phyloP scores from a whole-genome alignment of 1,140 invertebrate genomes.

The Nautilus pompilius region DNA sequence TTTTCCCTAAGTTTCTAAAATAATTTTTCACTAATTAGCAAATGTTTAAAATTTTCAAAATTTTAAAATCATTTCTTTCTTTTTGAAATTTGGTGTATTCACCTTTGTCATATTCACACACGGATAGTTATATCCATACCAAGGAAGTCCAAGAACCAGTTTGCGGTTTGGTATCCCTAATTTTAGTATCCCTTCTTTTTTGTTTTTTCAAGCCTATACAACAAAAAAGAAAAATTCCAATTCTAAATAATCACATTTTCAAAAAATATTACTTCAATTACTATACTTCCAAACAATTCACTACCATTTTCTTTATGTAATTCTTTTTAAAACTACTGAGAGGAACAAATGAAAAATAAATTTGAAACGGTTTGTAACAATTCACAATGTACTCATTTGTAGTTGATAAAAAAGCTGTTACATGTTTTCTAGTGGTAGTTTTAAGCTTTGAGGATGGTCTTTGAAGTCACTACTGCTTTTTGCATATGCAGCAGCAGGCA shows the following conservation, averaged over 20 bases:
- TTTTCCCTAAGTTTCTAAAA: not conserved
- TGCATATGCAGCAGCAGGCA: too few relatives aligned
- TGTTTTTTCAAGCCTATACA: slow-evolving; percentile 71
- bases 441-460: too few relatives aligned
- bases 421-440: too few relatives aligned
- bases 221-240: not conserved
- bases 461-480: too few relatives aligned
- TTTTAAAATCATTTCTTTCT: not conserved
- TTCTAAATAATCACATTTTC: not conserved
- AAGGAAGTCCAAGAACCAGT: slow-evolving; percentile 88
- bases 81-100: slow-evolving; percentile 5
- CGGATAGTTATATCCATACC: slow-evolving; percentile 70
- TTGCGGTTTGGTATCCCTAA: slow-evolving; percentile 79
- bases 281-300: not conserved
- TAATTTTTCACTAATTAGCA: not conserved
- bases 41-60: not conserved
- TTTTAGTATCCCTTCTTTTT: too few relatives aligned
- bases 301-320: not conserved
- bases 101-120: slow-evolving; percentile 44
- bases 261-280: not conserved
- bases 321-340: too few relatives aligned
- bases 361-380: too few relatives aligned
- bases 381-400: too few relatives aligned
- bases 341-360: too few relatives aligned
- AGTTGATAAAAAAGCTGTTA: too few relatives aligned